Base-by-base conservation (phyloP, 2,113 vertebrate genomes). In the Calidris pygmaea region DNA sequence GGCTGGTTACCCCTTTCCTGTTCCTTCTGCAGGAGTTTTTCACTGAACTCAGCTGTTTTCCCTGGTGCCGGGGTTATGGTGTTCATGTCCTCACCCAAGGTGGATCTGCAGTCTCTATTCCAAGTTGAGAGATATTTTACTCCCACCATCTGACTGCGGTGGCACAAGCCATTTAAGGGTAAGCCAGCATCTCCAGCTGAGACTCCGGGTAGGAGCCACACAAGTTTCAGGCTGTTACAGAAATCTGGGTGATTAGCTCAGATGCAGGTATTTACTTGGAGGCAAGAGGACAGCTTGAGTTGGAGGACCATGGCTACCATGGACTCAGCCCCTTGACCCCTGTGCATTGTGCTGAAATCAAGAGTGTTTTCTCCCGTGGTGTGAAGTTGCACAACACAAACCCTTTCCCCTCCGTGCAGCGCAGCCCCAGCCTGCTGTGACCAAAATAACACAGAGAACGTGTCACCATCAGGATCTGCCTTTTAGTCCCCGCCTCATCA, bases 361-460 rank as follows among this genome's bases (percentile, higher is more conserved):
- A 7, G 35, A 81, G 43, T 0, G 2, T 76, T 85, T 70, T 45
- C 70, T 75, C 56, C 62, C 0, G 0, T 27, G 53, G 18, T 23
- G 35, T 43, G 71, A 85, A 84, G 63, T 10, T 78, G 72, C 65
- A 27, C 75, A 59, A 29, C 72, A 39, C 85, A 90, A 79, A 34
- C 43, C 47, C 56, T 74, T 50, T 30, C 76, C 65, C 70, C 67
- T 29, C 0, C 0, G 0, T 21, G 58, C 91, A 82, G 67, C 27
- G 1, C 77, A 60, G 77, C 56, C 84, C 79, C 87, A 77, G 72
- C 72, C 75, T 87, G 79, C 88, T 76, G 90, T 17, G 34, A 83
- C 90, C 86, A 84, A 92, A 90, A 84, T 81, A 92, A 87, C 39
- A 29, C 62, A 35, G 47, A 45, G 65, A 88, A 60, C 70, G n/a